A percentile compares a stretch with the other conserved stretches of the same genome.
These are phyloP conservation scores for Pollenia labialis DNA, from an alignment of 2,888 invertebrate genomes.

Conservation along the genomic window DNA sequence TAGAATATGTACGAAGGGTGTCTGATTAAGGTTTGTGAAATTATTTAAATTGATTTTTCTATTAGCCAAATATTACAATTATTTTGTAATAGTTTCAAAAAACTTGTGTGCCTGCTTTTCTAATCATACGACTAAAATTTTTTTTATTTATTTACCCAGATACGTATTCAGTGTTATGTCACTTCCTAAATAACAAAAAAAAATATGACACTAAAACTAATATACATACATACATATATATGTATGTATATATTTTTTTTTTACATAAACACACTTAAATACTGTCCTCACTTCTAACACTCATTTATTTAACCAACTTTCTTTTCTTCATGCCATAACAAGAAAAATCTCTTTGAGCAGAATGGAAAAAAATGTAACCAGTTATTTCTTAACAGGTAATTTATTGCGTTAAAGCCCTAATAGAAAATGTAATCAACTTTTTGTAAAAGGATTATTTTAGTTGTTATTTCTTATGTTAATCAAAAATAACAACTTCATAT, in stretches of 20 bases:
- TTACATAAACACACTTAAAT: not conserved
- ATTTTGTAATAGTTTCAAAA: not conserved
- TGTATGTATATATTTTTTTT: not conserved
- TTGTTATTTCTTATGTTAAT: constrained; percentile 56
- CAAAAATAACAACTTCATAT: constrained; percentile 57
- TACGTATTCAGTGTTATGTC: constrained; percentile 31
- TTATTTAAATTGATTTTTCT: no score
- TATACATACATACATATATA: not conserved
- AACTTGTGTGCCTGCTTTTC: not conserved
- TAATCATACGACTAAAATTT: not conserved
- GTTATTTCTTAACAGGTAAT: constrained; percentile 79
- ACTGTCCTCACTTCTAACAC: constrained; percentile 33
- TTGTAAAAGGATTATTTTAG: constrained; percentile 35
- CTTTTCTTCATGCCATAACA: not conserved
- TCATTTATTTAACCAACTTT: constrained; percentile 18
- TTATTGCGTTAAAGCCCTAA: constrained; percentile 81
- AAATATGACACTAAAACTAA: constrained; percentile 14
- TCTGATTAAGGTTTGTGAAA: no score
- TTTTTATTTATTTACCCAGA: not conserved
- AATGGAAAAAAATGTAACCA: constrained; percentile 18
- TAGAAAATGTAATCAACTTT: constrained; percentile 76
- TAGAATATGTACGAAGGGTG: no score
- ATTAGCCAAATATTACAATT: no score
- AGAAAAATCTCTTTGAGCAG: constrained; percentile 1
- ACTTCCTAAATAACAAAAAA: constrained; percentile 2